Percentiles rank a stretch among this genome's conserved stretches.
These are phyloP conservation scores for Arctopsyche grandis DNA, from an alignment of 1,140 invertebrate genomes.

Conservation along the genomic window DNA sequence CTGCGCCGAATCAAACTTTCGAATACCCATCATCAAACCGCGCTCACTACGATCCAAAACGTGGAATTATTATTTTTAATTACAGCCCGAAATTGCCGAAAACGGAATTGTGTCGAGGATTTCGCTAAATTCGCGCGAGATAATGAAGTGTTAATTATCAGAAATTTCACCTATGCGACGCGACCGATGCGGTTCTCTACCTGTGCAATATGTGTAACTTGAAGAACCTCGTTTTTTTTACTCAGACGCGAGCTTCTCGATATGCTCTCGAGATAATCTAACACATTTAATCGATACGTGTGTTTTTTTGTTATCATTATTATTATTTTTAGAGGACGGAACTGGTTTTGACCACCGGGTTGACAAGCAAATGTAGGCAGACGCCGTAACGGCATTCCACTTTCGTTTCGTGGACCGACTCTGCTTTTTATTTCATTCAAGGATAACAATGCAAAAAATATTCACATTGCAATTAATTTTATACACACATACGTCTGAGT, in stretches of 20 bases:
- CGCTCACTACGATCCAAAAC: too few species aligned
- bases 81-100: too few species aligned
- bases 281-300: conserved; percentile 15
- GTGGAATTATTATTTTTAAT: too few species aligned
- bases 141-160: too few species aligned
- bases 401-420: conserved; percentile 40
- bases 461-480: conserved; percentile 2
- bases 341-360: conserved; percentile 37
- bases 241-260: neutral
- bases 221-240: neutral
- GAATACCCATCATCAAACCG: too few species aligned
- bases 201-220: too few species aligned
- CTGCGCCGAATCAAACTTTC: too few species aligned
- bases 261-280: conserved; percentile 26
- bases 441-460: conserved; percentile 35
- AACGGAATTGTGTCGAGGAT: too few species aligned
- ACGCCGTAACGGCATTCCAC: conserved; percentile 45
- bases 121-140: too few species aligned
- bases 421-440: conserved; percentile 45
- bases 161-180: too few species aligned
- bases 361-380: conserved; percentile 43
- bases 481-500: neutral
- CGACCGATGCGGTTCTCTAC: too few species aligned
- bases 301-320: neutral
- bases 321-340: conserved; percentile 34